Evolutionary conservation across 2,888 invertebrate species (phyloP), one percentile per base, ranked within the genome.

Genomic region (Zygogramma bicolorata): DNA sequence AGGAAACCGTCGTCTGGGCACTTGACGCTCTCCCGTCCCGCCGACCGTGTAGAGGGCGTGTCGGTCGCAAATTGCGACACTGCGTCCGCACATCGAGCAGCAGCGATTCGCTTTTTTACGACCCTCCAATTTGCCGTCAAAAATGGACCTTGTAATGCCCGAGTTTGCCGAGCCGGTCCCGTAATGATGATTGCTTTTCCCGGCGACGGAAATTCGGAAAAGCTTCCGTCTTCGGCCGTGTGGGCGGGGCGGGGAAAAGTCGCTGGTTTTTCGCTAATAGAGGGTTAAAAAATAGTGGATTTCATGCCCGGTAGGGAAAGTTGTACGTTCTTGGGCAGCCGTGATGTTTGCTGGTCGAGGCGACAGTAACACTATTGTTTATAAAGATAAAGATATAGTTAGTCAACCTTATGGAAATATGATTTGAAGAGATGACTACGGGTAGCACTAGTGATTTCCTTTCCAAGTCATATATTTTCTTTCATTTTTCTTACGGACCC

Each of bases 71-170:
- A 86, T 86, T 85, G 86, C 86, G 82, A 84, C 85, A 86, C 82
- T 82, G 84, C 84, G 84, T 80, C 83, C 85, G 83, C 77, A 81
- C 80, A 83, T 84, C 82, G 81, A 77, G 79, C 81, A 80, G 80
- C 81, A 80, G 80, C 80, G 80, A 81, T 81, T 82, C 79, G 81
- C 80, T 83, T 85, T 86, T 86, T 86, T 86, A 86, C 85, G 85
- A 85, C 84, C 85, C 85, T 82, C 85, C 86, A 86, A 86, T 86
- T 86, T 86, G 82, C 80, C 79, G 76, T 77, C 84, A 84, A 84
- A 85, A 85, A 83, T 83, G 83, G 81, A 84, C 79, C 80, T 74
- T 77, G 82, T 82, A 82, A 82, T 80, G 79, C 63, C 29, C 68
- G 71, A 74, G 65, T 79, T 79, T 80, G 79, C 75, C 78, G n/a